Base-by-base conservation (phyloP, 2,113 vertebrate genomes). In the Hymenochirus boettgeri region DNA sequence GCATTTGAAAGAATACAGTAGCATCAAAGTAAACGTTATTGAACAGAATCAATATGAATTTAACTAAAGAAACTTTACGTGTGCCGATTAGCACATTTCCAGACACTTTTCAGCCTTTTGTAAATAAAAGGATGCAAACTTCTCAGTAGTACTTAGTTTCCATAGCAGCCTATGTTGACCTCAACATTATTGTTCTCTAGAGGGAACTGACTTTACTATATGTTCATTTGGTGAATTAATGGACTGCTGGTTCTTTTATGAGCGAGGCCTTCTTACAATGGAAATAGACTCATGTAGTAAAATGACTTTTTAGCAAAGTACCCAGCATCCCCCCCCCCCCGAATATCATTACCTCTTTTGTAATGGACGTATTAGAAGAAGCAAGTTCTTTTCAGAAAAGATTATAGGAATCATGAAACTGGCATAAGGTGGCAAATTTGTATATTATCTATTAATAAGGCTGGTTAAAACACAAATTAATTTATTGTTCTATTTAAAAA, bases 221-320 rank as follows among this genome's bases (percentile, higher is more conserved):
- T 89, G 84, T 89, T 89, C 88, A 89, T 89, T 91, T 90, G 87
- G 83, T 85, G 89, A 89, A 92, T 92, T 93, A 92, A 93, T 92
- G 85, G 89, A 93, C 88, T 90, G 84, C 85, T 76, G 77, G 84
- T 83, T 77, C 80, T 83, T 87, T 88, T 87, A 84, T 87, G 83
- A 85, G 83, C 79, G 73, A n/a, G n/a, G 70, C 79, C 61, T 71
- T 48, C 63, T 66, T 70, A 84, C 80, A 79, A 84, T 80, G 67
- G 75, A 75, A 78, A 82, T 79, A 81, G 80, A 78, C 78, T 77
- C 75, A 81, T 76, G 76, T 80, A 80, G 82, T 76, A 85, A 75
- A 77, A 82, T 76, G 83, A 79, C 82, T 79, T 66, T 83, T 86
- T 82, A 81, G 79, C 82, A 80, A 73, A 82, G 82, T 82, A 84